Evolutionary conservation across 2,888 invertebrate genomes (phyloP), one percentile per base, ranked within the genome.

Genomic region (Pollenia angustigena): DNA sequence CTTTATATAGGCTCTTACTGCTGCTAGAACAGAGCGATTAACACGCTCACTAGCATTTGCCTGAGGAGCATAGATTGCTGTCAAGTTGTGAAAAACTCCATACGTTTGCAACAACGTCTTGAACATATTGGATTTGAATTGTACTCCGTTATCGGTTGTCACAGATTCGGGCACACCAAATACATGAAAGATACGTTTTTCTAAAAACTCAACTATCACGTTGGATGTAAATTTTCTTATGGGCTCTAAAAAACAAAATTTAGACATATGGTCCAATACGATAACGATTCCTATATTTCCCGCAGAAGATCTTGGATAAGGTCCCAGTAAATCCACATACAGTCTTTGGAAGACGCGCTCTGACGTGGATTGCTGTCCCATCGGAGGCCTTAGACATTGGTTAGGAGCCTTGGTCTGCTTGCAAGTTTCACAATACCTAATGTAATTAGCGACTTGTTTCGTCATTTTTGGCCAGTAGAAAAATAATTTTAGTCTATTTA

Each of bases 401-500:
- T 66, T 66, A 9, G 66, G 23, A 8, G 66, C 66, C 16, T 66
- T 66, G 1, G 46, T 66, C 18, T 66, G 50, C 7, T 69, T 52
- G n/a, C 68, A 64, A 64, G 46, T 18, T 64, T 64, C 50, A 16
- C 68, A 69, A 14, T 18, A 46, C 10, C 18, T 16, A 4, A 64
- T 18, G 12, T 69, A 69, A 4, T 40, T n/a, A 23, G n/a, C 8
- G 10, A 69, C 32, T 32, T 69, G 68, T 69, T 40, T 66, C 1
- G 66, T 12, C 66, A 66, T 66, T 46, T 46, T 66, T 3, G 66
- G 66, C 66, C 48, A 66, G 48, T 16, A 66, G 23, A 66, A 66
- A 23, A 18, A 66, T 11, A 2, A 9, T 71, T 71, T 52, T 8
- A 71, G 16, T 7, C 69, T 32, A 10, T 12, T 9, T n/a, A 69